Evolutionary conservation across 2,113 vertebrate species (phyloP), one percentile per base, ranked within the genome.

Genomic region (Gasterosteus aculeatus): DNA sequence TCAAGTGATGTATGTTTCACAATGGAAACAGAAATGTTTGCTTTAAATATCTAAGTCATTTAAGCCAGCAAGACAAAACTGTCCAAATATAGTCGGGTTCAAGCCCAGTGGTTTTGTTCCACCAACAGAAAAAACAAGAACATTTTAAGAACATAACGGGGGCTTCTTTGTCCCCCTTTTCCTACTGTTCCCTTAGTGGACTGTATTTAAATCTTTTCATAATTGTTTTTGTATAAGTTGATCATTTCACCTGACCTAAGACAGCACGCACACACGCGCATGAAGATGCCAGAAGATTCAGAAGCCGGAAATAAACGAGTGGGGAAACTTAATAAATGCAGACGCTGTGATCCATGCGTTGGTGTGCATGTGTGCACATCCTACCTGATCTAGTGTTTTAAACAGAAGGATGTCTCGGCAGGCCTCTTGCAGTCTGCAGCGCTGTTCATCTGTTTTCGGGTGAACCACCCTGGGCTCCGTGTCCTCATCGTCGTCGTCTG

Each of bases 381-480:
- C 86, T 95, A 99, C 98, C 96, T 97, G 96, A 87, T 99, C 98
- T 68, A 99, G 94, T 88, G 96, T 98, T 95, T 98, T 99, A 91
- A 99, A 99, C 76, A 99, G 92, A 26, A 99, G 93, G 86, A 99
- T 99, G 91, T 99, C 98, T 95, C 95, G 95, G 88, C 98, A 99
- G 62, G 97, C 95, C 83, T 99, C 97, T 90, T 99, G 98, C 91
- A 99, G 94, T 90, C 98, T 95, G 92, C 94, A 95, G 92, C 97
- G 95, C 87, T 99, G 98, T 57, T 96, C 96, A 63, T 99, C 98
- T 91, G 96, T 97, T 96, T 99, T 99, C 64, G 98, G 97, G 88
- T 99, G 94, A 85, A 99, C 95, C 82, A 99, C 96, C 94, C 95
- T 94, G 87, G 96, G 96, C 81, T 99, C 98, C n/a, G 95, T 94